Evolutionary conservation across 2,888 invertebrate species (phyloP).

Genomic region (Mylabris sibirica): DNA sequence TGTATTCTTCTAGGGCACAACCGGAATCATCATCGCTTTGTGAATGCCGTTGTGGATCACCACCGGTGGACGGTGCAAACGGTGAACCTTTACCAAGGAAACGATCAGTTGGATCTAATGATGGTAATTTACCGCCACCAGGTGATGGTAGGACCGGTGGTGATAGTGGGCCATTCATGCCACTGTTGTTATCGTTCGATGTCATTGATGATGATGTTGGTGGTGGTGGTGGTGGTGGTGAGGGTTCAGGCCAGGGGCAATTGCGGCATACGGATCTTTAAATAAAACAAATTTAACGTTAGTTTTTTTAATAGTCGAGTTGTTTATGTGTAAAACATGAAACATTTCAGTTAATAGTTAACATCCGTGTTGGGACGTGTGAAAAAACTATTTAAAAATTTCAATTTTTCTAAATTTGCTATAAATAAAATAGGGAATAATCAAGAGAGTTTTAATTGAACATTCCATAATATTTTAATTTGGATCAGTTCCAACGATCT

Average conservation of each 20-base stretch:
- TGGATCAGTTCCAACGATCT: constrained; percentile 23
- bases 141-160: constrained; percentile 59
- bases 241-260: constrained; percentile 73
- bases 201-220: constrained; percentile 55
- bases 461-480: constrained; percentile 19
- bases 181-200: constrained; percentile 61
- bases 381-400: constrained; percentile 14
- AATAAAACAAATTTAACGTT: constrained; percentile 7
- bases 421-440: constrained; percentile 26
- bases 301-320: neutral
- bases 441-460: constrained; percentile 21
- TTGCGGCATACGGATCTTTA: constrained; percentile 85
- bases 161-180: constrained; percentile 58
- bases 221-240: constrained; percentile 20
- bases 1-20: constrained; percentile 96
- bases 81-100: constrained; percentile 68
- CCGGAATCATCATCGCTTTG: constrained; percentile 98
- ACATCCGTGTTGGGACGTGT: constrained; percentile 22
- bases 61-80: constrained; percentile 59
- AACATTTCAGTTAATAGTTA: constrained; percentile 21
- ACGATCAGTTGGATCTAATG: constrained; percentile 64
- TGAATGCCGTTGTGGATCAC: constrained; percentile 82
- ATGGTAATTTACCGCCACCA: constrained; percentile 57
- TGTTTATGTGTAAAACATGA: constrained; percentile 7
- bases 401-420: constrained; percentile 8